These are phyloP conservation scores for Drosophila neutralis DNA, from an alignment of 2,888 invertebrate species.

Conservation along the genomic window DNA sequence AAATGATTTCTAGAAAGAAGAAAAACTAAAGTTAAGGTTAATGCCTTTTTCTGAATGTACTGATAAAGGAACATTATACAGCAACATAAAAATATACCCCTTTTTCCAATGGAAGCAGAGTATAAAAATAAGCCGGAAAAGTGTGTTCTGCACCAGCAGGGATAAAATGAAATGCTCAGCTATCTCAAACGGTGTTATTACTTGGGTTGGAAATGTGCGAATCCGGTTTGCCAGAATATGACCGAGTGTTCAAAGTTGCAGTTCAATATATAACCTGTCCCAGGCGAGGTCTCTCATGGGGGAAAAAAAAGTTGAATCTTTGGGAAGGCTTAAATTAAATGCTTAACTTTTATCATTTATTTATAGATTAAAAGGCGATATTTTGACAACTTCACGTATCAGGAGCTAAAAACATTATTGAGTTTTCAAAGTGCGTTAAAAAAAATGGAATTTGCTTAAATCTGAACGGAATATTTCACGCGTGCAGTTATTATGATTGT, in stretches of 20 bases:
- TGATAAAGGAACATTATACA: background rate
- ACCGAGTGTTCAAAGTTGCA: background rate
- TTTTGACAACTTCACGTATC: background rate
- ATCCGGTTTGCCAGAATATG: background rate
- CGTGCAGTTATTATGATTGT: background rate
- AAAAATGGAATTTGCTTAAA: background rate
- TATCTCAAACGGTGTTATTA: background rate
- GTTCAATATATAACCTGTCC: background rate
- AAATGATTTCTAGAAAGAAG: background rate
- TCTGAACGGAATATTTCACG: background rate
- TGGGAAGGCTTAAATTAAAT: background rate
- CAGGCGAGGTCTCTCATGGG: background rate
- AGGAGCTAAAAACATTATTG: background rate
- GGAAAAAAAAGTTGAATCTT: background rate
- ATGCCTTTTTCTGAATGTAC: background rate
- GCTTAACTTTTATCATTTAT: background rate
- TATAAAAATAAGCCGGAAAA: background rate
- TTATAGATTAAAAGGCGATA: background rate
- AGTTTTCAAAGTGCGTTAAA: background rate
- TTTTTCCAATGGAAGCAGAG: background rate
- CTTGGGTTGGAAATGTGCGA: background rate
- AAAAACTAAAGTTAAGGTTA: background rate
- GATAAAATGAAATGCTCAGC: background rate
- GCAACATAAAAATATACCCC: background rate
- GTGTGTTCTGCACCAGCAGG: background rate